Percentiles rank a stretch among this genome's conserved stretches.
phyloP scores from a whole-genome alignment of 1,140 invertebrate genomes.

The Drosophila tani region DNA sequence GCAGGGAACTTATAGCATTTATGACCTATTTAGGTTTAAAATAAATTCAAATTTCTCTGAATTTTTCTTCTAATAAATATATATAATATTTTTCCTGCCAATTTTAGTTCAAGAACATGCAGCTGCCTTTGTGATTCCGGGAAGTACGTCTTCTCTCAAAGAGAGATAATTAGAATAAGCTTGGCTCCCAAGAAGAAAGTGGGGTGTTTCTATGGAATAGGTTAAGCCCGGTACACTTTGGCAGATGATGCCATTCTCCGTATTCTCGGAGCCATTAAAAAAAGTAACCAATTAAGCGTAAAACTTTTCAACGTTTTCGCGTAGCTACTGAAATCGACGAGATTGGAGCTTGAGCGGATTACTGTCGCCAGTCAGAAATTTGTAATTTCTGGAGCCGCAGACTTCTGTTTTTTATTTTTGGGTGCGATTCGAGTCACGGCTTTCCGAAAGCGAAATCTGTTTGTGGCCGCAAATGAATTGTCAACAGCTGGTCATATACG shows the following conservation, averaged over 20 bases:
- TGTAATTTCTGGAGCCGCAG: slow-evolving; percentile 33
- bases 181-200: background rate
- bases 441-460: slow-evolving; percentile 41
- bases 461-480: slow-evolving; percentile 52
- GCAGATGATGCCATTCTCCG: slow-evolving; percentile 3
- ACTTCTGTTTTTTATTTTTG: slow-evolving; percentile 41
- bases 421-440: slow-evolving; percentile 30
- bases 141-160: background rate
- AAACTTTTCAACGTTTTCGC: slow-evolving; percentile 9
- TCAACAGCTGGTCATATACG: slow-evolving; percentile 48
- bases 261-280: background rate
- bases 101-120: too few species aligned
- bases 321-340: background rate
- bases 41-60: background rate
- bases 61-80: background rate
- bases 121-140: background rate
- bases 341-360: slow-evolving; percentile 34
- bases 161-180: slow-evolving; percentile 1
- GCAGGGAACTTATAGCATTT: too few species aligned
- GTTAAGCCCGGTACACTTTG: background rate
- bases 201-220: background rate
- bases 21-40: too few species aligned
- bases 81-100: too few species aligned
- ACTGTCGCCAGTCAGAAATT: slow-evolving; percentile 24
- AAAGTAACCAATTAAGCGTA: slow-evolving; percentile 14